Evolutionary conservation across 1,140 invertebrate species (phyloP).

Genomic region (Copidosoma floridanum): DNA sequence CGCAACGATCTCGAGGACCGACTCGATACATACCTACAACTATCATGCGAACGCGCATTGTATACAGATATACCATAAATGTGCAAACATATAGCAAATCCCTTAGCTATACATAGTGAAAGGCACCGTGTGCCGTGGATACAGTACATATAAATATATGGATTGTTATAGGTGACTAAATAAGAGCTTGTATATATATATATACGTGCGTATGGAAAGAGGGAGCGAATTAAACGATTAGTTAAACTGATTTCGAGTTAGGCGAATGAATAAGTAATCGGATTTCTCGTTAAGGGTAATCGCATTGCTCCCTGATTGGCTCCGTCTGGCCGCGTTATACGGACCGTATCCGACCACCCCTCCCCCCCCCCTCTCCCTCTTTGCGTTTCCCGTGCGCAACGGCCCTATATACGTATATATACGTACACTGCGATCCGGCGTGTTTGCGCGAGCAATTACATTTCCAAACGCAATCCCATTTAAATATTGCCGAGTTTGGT

Average conservation of each 20-base stretch:
- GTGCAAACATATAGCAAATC: too few species aligned
- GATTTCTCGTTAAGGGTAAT: constrained; percentile 58
- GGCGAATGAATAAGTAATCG: constrained; percentile 58
- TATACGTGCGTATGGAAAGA: not conserved
- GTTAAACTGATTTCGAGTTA: constrained; percentile 58
- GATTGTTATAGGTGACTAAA: not conserved
- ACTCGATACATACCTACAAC: too few species aligned
- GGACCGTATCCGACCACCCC: constrained; percentile 30
- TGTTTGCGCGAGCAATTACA: constrained; percentile 48
- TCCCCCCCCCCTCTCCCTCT: constrained; percentile 2
- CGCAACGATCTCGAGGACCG: not conserved
- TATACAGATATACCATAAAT: too few species aligned
- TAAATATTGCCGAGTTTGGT: constrained; percentile 49
- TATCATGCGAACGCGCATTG: too few species aligned
- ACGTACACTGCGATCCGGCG: constrained; percentile 14
- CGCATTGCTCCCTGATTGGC: constrained; percentile 55
- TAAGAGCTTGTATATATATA: not conserved
- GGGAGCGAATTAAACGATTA: constrained; percentile 57
- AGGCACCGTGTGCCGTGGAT: not conserved
- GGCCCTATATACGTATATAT: too few species aligned
- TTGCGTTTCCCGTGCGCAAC: not conserved
- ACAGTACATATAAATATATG: not conserved
- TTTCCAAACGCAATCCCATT: constrained; percentile 49
- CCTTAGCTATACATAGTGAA: too few species aligned
- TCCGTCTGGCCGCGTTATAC: constrained; percentile 48